Base-by-base conservation (phyloP, 2,888 invertebrate species). In the Leucozona laternaria region DNA sequence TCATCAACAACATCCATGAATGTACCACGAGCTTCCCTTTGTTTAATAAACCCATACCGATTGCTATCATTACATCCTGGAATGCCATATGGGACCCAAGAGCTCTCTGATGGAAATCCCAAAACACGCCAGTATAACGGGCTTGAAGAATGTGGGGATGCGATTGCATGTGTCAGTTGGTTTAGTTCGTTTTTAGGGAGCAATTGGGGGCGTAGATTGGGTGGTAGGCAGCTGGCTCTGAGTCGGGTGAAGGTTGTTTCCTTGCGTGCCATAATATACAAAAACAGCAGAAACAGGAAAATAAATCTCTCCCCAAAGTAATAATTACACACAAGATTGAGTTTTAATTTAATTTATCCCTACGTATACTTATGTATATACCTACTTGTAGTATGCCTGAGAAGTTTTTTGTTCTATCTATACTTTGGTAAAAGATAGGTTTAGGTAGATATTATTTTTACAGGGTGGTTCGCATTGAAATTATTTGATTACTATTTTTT, bases 281-380 rank as follows among this genome's bases (percentile, higher is more conserved):
- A 22, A 17, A n/a, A 73, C 8, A 28, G 28, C 37, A 70, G 45
- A 77, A 85, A 80, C 76, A 80, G 60, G 78, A 82, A 78, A 86
- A 86, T 86, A 86, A 82, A 86, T 86, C 88, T 88, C 88, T 91
- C 89, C 89, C 89, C 89, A 89, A 91, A 90, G 90, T 90, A 90
- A 91, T 91, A 92, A 91, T 91, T 90, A 91, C 90, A 90, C 90
- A 91, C 89, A 89, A 92, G 91, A 92, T 92, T 92, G 91, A 90
- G 90, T 92, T 92, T 92, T 91, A 91, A 92, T 91, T 91, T 89
- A 89, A 92, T 92, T 91, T 89, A 73, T 73, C 84, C 82, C 78
- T 75, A 83, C 82, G 31, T 34, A 34, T 34, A 20, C 13, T n/a
- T n/a, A n/a, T n/a, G n/a, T n/a, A n/a, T n/a, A n/a, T n/a, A n/a